Conservation (phyloP, 2,888 invertebrate species). For the Pteria penguin region DNA sequence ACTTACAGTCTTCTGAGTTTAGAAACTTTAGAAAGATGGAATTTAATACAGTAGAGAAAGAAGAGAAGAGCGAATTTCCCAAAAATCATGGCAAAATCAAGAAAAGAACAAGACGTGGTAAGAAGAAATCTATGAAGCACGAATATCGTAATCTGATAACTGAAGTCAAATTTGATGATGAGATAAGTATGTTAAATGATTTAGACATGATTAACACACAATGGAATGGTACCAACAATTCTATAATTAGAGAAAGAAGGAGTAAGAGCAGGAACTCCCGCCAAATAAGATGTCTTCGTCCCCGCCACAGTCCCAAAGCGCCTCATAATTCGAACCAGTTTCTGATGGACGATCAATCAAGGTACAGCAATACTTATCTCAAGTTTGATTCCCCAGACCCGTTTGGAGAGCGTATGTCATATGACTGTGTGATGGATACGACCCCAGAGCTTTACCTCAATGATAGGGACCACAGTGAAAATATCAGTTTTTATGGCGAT, state of each 20-base stretch:
- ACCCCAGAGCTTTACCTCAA: background rate
- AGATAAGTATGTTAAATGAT: too few relatives aligned
- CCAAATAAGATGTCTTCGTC: conserved; percentile 37
- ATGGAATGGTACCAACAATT: background rate
- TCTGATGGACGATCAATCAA: conserved; percentile 61
- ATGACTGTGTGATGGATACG: background rate
- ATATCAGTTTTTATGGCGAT: background rate
- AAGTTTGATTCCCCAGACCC: conserved; percentile 40
- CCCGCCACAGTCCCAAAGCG: conserved; percentile 64
- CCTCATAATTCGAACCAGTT: conserved; percentile 67
- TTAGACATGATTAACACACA: background rate
- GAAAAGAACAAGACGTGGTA: too few relatives aligned
- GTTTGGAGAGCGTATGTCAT: conserved; percentile 4
- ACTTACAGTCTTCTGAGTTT: too few relatives aligned
- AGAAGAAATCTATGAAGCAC: too few relatives aligned
- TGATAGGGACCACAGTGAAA: too few relatives aligned
- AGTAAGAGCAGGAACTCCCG: background rate
- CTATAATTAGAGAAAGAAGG: background rate
- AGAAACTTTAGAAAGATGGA: too few relatives aligned
- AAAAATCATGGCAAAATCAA: too few relatives aligned
- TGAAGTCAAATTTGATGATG: too few relatives aligned
- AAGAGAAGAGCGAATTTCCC: too few relatives aligned
- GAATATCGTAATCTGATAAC: too few relatives aligned
- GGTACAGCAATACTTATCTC: conserved; percentile 30
- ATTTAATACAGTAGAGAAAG: too few relatives aligned